Evolutionary conservation across 1,140 invertebrate genomes (phyloP).

Genomic region (Campodea augens): DNA sequence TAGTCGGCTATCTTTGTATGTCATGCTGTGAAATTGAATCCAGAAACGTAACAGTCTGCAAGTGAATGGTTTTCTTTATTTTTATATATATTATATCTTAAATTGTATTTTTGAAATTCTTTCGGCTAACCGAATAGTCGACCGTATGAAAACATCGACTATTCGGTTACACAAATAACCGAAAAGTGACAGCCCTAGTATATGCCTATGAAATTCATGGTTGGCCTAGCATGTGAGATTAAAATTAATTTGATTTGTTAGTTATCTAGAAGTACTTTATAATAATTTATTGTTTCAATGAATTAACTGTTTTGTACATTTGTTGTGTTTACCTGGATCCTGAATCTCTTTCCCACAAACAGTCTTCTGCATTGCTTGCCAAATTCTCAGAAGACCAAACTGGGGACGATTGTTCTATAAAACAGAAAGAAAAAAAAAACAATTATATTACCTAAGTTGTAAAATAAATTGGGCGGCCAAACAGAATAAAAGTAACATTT

Average conservation of each 20-base stretch:
- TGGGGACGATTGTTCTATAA: slow-evolving; percentile 11
- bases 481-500: no score
- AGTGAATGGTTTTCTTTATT: no score
- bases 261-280: background rate
- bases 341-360: slow-evolving; percentile 24
- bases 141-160: no score
- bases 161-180: background rate
- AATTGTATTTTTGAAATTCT: no score
- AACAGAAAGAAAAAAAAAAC: background rate
- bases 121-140: no score
- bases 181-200: background rate
- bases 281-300: background rate
- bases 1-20: no score
- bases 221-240: background rate
- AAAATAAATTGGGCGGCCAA: no score
- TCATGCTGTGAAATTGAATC: no score
- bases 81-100: no score
- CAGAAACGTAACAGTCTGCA: no score
- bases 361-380: slow-evolving; percentile 28
- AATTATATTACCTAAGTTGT: no score
- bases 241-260: background rate
- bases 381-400: slow-evolving; percentile 24
- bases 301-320: background rate
- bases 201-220: background rate
- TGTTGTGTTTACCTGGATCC: slow-evolving; percentile 5